Base-by-base conservation (phyloP, 2,888 invertebrate species). In the Acleris cristana region DNA sequence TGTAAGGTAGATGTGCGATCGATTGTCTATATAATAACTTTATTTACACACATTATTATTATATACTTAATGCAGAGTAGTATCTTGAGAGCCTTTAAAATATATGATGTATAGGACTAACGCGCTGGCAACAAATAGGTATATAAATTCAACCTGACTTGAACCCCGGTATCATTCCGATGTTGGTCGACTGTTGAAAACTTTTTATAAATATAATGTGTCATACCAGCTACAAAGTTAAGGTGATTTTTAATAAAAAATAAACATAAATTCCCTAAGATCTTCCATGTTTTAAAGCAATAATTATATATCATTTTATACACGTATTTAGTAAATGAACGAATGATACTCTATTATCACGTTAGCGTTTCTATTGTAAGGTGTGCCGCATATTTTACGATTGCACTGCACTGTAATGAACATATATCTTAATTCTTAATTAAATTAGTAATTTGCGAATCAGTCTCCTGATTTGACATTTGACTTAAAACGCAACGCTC, bases 1-100 rank as follows among this genome's bases (percentile, higher is more conserved):
- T 76, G 83, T 82, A 78, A 81, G 80, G 84, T 84, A 85, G 83
- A 81, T 81, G 84, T 83, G 84, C 84, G 85, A 86, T 89, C 79
- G 87, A 76, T 80, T 86, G 86, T 83, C 82, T 88, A 89, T 88
- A 89, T 90, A 90, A 89, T 88, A 83, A 90, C 88, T 90, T 92
- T 92, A 92, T 92, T 92, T 92, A 92, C 92, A 92, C 86, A 77
- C 81, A 81, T 77, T 81, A 84, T 82, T 86, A 87, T 82, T 82
- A 87, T 86, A 87, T 86, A 10, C 82, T 79, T 88, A 89, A 88
- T 85, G 88, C 89, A 83, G 84, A 82, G 86, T 91, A 90, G 90
- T 76, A 78, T 87, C 82, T 87, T 85, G 86, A 82, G 80, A 89
- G 88, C 88, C 88, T 90, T 89, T 74, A 80, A 81, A 84, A 80